Percentiles rank a stretch among this genome's conserved stretches.
Evolutionary conservation across 1,140 invertebrate genomes (phyloP).

Genomic region (Lordiphosa stackelbergi): DNA sequence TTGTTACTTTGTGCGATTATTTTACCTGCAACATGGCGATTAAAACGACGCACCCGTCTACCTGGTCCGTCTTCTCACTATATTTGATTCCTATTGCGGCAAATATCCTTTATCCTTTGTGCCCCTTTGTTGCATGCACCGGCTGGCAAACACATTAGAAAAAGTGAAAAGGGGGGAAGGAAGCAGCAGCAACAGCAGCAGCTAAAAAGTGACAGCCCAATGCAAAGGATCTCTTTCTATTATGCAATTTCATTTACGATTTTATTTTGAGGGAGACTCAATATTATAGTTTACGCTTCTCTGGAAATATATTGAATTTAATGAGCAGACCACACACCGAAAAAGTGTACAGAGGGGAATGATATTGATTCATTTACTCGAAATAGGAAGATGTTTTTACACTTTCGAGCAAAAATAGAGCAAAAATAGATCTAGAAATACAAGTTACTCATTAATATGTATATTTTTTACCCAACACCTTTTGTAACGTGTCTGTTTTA

Average conservation of each 20-base stretch:
- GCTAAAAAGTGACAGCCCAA: slow-evolving; percentile 22
- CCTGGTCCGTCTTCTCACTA: slow-evolving; percentile 13
- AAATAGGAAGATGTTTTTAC: too few species aligned
- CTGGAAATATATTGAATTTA: slow-evolving; percentile 41
- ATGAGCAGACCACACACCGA: slow-evolving; percentile 28
- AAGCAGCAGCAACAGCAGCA: neutral
- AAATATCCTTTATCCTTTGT: slow-evolving; percentile 54
- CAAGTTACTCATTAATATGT: too few species aligned
- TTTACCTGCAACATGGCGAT: slow-evolving; percentile 59
- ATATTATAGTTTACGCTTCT: slow-evolving; percentile 32
- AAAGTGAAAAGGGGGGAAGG: slow-evolving; percentile 36
- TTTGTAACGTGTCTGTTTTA: too few species aligned
- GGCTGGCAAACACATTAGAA: slow-evolving; percentile 53
- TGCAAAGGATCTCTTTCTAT: slow-evolving; percentile 35
- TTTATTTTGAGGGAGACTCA: slow-evolving; percentile 2
- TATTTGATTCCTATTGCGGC: slow-evolving; percentile 53
- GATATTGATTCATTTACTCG: too few species aligned
- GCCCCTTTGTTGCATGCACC: slow-evolving; percentile 52
- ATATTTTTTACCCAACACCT: too few species aligned
- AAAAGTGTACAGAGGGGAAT: too few species aligned
- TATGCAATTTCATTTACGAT: slow-evolving; percentile 30
- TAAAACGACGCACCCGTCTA: slow-evolving; percentile 44
- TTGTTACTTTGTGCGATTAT: slow-evolving; percentile 57
- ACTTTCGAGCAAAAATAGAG: too few species aligned
- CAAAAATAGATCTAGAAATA: too few species aligned